These are phyloP conservation scores for Ochotona curzoniae DNA, from an alignment of 2,113 vertebrate species.

Conservation along the genomic window DNA sequence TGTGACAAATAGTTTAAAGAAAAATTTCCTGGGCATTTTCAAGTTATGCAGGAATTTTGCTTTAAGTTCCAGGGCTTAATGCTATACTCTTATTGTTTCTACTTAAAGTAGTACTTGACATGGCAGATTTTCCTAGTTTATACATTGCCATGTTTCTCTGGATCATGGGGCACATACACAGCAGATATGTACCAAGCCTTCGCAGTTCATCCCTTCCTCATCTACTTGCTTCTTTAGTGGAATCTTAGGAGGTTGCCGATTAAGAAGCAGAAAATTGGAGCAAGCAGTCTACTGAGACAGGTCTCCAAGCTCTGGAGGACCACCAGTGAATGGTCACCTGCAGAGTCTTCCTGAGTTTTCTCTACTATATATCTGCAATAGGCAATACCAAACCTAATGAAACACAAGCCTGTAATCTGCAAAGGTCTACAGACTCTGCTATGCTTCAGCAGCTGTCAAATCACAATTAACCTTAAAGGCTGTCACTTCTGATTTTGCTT, in stretches of 20 bases:
- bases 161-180: not conserved
- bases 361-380: slow-evolving; percentile 48
- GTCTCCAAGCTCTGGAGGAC: slow-evolving; percentile 12
- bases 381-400: slow-evolving; percentile 40
- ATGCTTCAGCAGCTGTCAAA: slow-evolving; percentile 55
- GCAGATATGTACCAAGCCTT: slow-evolving; percentile 6
- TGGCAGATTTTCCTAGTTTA: slow-evolving; percentile 23
- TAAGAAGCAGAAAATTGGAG: slow-evolving; percentile 51
- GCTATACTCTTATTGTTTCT: slow-evolving; percentile 2
- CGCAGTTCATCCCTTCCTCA: slow-evolving; percentile 25
- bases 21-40: not conserved
- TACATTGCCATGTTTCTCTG: not conserved
- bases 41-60: not conserved
- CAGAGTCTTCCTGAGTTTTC: slow-evolving; percentile 27
- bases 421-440: slow-evolving; percentile 47
- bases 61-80: slow-evolving; percentile 34
- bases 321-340: slow-evolving; percentile 1
- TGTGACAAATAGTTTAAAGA: slow-evolving; percentile 12
- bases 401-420: slow-evolving; percentile 4
- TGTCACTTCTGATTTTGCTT: slow-evolving; percentile 67
- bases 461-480: slow-evolving; percentile 63
- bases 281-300: slow-evolving; percentile 15
- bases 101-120: not conserved
- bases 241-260: slow-evolving; percentile 44
- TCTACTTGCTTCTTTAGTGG: not conserved